phyloP scores from a whole-genome alignment of 2,888 invertebrate species.

The Rhimphoctona megacephalus region DNA sequence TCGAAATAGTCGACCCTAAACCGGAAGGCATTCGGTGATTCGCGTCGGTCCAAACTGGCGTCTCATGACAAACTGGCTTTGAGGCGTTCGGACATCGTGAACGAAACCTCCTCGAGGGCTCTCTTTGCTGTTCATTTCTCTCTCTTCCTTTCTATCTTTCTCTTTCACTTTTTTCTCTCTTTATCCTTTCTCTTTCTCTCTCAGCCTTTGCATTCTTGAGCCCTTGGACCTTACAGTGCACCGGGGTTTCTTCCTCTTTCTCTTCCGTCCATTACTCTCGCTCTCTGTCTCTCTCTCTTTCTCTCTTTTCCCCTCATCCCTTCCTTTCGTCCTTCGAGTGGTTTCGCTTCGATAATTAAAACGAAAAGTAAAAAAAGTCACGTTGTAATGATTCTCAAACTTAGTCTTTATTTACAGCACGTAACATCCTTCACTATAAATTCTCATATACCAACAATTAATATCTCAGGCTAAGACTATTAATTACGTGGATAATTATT shows the following conservation, averaged over 20 bases:
- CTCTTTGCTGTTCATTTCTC: conserved; percentile 24
- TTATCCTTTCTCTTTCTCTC: conserved; percentile 15
- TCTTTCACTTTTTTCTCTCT: not conserved
- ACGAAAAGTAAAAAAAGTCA: not conserved
- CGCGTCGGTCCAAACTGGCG: conserved; percentile 74
- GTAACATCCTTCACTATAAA: not conserved
- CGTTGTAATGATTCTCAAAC: not conserved
- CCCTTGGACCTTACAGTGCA: conserved; percentile 17
- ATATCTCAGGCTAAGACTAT: not conserved
- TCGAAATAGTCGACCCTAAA: conserved; percentile 50
- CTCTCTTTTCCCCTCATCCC: not conserved
- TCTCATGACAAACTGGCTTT: conserved; percentile 77
- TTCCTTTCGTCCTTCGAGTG: not conserved
- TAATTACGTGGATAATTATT: not conserved
- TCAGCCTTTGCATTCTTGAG: conserved; percentile 13
- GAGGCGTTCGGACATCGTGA: conserved; percentile 67
- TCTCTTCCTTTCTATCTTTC: conserved; percentile 1
- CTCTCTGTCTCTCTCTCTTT: conserved; percentile 14
- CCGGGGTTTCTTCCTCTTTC: conserved; percentile 16
- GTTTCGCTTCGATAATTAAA: conserved; percentile 2
- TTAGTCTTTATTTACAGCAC: not conserved
- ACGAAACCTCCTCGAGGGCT: conserved; percentile 69
- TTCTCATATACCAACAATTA: not conserved
- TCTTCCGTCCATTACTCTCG: conserved; percentile 3
- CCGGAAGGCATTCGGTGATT: conserved; percentile 67